Percentiles rank a stretch among this genome's conserved stretches.
phyloP scores from a whole-genome alignment of 2,888 invertebrate genomes.

The Xylophagus ater region DNA sequence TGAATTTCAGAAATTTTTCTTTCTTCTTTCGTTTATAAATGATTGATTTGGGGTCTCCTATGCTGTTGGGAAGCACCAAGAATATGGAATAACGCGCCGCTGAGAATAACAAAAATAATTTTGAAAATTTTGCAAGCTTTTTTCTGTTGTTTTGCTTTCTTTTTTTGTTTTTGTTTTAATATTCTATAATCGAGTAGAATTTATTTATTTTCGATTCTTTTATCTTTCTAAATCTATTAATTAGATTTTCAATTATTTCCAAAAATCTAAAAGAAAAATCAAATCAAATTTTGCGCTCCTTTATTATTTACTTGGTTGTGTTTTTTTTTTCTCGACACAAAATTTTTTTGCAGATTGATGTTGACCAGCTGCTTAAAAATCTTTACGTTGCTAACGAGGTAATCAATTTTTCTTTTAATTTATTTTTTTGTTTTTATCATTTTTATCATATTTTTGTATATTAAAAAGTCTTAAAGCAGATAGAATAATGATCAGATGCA shows the following conservation, averaged over 20 bases:
- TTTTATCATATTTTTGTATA: too few species aligned
- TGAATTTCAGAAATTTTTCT: too few species aligned
- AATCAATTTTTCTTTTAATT: constrained; percentile 21
- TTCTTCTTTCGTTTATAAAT: too few species aligned
- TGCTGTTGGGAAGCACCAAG: too few species aligned
- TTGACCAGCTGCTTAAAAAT: constrained; percentile 44
- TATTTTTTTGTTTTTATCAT: constrained; percentile 12
- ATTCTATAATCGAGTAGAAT: constrained; percentile 8
- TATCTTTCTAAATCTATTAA: constrained; percentile 5
- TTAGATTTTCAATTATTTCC: constrained; percentile 8
- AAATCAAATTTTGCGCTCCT: neutral
- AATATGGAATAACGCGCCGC: too few species aligned
- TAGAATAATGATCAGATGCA: too few species aligned
- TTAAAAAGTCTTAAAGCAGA: too few species aligned
- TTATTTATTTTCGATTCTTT: constrained; percentile 7
- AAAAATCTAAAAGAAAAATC: too few species aligned
- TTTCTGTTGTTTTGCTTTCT: constrained; percentile 17
- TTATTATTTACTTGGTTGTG: constrained; percentile 3
- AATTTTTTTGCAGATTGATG: constrained; percentile 40
- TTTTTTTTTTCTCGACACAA: constrained; percentile 3
- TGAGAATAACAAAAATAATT: too few species aligned
- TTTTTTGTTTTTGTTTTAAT: constrained; percentile 11
- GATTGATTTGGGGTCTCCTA: too few species aligned
- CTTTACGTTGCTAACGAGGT: constrained; percentile 44
- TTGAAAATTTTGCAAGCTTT: constrained; percentile 15